phyloP scores from a whole-genome alignment of 2,113 vertebrate genomes.

The Piprites chloris region DNA sequence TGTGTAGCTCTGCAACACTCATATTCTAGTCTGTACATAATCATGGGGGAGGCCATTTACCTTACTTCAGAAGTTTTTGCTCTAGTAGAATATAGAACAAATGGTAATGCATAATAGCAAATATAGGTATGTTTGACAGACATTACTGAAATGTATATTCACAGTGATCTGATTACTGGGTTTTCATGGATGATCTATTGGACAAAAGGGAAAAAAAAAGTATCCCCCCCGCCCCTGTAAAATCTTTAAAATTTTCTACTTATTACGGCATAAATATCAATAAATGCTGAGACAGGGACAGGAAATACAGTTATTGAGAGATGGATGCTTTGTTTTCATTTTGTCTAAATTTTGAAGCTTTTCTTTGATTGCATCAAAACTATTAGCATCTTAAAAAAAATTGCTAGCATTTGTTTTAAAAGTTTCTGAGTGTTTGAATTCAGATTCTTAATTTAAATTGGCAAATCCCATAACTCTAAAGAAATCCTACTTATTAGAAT shows the following conservation, averaged over 20 bases:
- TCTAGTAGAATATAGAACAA: background rate
- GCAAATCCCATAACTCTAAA: background rate
- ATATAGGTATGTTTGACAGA: background rate
- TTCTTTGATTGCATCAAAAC: background rate
- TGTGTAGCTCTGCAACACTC: background rate
- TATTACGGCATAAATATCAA: background rate
- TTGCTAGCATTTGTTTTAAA: background rate
- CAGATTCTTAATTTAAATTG: background rate
- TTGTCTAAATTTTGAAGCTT: background rate
- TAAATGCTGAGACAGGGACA: background rate
- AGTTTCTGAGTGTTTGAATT: background rate
- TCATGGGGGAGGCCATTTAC: background rate
- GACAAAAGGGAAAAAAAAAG: background rate
- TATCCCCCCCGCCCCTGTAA: rapidly evolving
- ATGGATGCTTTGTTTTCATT: background rate
- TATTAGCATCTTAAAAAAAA: background rate
- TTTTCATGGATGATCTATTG: rapidly evolving
- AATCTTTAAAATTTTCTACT: background rate
- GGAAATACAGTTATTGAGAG: background rate
- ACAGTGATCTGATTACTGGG: background rate
- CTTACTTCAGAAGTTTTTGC: background rate
- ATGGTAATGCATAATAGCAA: background rate
- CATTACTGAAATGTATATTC: background rate
- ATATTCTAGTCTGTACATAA: background rate
- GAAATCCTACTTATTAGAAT: background rate